Conservation (phyloP, 2,888 invertebrate species). For the Scrobipalpa atriplicella region DNA sequence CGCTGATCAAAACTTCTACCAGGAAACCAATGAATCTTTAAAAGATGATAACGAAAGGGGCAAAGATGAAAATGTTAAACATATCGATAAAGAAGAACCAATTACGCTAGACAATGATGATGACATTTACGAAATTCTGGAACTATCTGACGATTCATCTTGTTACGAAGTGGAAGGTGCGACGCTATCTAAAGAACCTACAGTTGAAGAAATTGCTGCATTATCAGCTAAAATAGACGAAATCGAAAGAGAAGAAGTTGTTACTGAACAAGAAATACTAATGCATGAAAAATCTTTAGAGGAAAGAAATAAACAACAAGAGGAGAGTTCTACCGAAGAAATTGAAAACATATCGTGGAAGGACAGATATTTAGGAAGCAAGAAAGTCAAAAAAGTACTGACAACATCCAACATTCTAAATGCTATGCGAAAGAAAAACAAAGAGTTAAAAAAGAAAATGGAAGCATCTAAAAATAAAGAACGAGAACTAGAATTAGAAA, state of each 20-base stretch:
- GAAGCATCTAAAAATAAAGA: constrained; percentile 50
- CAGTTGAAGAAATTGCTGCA: constrained; percentile 70
- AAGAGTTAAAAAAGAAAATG: constrained; percentile 68
- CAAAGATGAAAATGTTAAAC: constrained; percentile 10
- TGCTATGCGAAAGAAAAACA: constrained; percentile 83
- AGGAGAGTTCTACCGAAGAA: neutral
- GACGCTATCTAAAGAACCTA: constrained; percentile 72
- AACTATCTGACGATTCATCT: constrained; percentile 70
- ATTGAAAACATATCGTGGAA: constrained; percentile 77
- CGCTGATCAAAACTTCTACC: constrained; percentile 62
- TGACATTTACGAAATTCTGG: constrained; percentile 62
- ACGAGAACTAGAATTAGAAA: constrained; percentile 40
- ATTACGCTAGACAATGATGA: constrained; percentile 38
- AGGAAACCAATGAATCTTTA: constrained; percentile 9
- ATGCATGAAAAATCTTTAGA: constrained; percentile 43
- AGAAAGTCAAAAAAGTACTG: constrained; percentile 82
- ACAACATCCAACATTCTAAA: constrained; percentile 81
- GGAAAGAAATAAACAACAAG: constrained; percentile 21
- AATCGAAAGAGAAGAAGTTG: constrained; percentile 62
- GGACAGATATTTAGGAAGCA: constrained; percentile 82
- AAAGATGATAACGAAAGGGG: neutral
- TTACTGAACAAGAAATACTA: constrained; percentile 53
- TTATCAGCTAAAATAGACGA: constrained; percentile 76
- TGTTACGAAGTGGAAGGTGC: constrained; percentile 66
- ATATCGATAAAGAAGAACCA: constrained; percentile 28